phyloP scores from a whole-genome alignment of 2,888 invertebrate genomes.

The Mesorhabditis spiculigera region DNA sequence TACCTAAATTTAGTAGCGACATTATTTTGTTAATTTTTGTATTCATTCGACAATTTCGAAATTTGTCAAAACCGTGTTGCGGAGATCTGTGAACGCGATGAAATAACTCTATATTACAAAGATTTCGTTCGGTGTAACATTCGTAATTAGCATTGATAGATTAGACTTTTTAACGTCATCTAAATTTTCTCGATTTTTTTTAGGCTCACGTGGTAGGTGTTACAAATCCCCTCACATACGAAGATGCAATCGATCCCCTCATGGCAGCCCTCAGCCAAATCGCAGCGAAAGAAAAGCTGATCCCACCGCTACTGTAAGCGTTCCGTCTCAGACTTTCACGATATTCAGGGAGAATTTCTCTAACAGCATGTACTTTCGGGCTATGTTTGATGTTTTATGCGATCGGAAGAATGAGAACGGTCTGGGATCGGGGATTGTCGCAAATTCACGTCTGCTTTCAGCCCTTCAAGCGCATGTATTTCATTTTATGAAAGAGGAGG shows the following conservation, averaged over 20 bases:
- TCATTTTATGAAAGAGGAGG: background rate
- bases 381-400: background rate
- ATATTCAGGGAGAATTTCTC: background rate
- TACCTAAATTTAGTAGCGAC: no score
- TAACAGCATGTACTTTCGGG: background rate
- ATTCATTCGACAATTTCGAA: no score
- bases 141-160: no score
- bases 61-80: no score
- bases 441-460: background rate
- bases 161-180: no score
- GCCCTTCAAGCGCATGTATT: background rate
- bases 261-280: background rate
- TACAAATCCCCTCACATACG: background rate
- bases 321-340: background rate
- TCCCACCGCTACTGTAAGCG: background rate
- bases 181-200: no score
- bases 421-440: background rate
- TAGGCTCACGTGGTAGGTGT: no score
- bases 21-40: no score
- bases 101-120: no score
- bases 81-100: no score
- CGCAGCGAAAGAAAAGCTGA: background rate
- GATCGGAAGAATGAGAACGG: slow-evolving; percentile 6
- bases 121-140: no score
- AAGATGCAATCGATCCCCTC: background rate